phyloP scores from a whole-genome alignment of 2,113 vertebrate species.

The Apus apus region DNA sequence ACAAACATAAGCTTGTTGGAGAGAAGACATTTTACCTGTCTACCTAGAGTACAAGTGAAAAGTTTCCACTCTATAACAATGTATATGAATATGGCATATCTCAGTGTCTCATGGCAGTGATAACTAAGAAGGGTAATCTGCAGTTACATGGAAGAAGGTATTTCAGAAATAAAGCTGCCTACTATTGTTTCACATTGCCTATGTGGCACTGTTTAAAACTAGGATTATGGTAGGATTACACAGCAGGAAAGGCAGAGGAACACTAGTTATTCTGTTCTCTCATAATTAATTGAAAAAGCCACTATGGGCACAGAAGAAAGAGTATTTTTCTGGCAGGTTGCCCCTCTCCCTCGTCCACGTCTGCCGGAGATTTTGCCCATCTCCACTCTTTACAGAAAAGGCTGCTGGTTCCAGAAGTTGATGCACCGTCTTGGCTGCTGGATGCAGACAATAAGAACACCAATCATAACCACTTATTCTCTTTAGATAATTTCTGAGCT shows the following conservation, averaged over 20 bases:
- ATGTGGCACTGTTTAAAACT: background rate
- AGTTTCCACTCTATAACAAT: background rate
- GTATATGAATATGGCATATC: background rate
- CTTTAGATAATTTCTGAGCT: slow-evolving; percentile 16
- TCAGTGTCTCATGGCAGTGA: background rate
- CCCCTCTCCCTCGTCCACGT: background rate
- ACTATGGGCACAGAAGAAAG: background rate
- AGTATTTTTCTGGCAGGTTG: slow-evolving; percentile 28
- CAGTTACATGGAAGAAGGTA: background rate
- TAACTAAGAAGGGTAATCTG: background rate
- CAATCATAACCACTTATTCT: background rate
- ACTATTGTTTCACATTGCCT: background rate
- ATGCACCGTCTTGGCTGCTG: background rate
- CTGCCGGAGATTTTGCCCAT: background rate
- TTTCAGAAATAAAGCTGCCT: background rate
- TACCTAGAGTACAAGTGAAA: background rate
- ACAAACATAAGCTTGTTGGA: background rate
- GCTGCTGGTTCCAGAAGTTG: background rate
- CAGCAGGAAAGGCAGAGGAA: background rate
- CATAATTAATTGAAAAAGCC: slow-evolving; percentile 43
- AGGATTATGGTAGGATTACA: slow-evolving; percentile 38
- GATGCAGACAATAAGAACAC: background rate
- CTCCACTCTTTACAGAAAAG: background rate
- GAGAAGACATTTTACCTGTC: background rate
- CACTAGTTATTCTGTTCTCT: background rate